phyloP scores from a whole-genome alignment of 2,888 invertebrate species.

The Leptinotarsa peninsularis region DNA sequence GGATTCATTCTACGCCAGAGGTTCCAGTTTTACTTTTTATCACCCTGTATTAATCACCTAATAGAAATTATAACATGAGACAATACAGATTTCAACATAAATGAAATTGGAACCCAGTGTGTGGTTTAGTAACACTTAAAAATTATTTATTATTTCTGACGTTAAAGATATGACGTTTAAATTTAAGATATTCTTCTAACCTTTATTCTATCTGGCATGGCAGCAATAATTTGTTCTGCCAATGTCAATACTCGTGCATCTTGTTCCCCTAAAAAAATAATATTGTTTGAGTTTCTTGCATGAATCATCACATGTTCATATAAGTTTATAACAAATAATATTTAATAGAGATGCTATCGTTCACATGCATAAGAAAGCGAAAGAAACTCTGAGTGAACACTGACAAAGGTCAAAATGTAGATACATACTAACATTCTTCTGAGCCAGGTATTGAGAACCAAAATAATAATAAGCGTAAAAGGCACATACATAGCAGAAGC shows the following conservation, averaged over 20 bases:
- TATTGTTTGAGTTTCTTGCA: neutral
- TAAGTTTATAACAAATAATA: too few species aligned
- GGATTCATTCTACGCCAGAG: too few species aligned
- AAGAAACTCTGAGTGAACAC: neutral
- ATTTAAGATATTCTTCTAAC: slow-evolving; percentile 64
- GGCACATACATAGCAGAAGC: slow-evolving; percentile 4
- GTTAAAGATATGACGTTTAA: too few species aligned
- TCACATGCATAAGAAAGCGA: neutral
- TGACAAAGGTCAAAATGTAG: too few species aligned
- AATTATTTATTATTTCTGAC: too few species aligned
- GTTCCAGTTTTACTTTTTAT: too few species aligned
- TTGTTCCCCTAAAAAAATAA: slow-evolving; percentile 79
- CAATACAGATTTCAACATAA: too few species aligned
- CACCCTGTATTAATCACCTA: too few species aligned
- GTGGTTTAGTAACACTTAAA: too few species aligned
- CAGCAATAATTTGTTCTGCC: slow-evolving; percentile 98
- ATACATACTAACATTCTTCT: neutral
- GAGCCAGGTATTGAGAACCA: slow-evolving; percentile 2
- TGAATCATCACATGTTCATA: neutral
- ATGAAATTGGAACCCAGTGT: too few species aligned
- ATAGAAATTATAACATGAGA: too few species aligned
- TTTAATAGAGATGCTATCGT: neutral
- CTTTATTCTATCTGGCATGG: slow-evolving; percentile 98
- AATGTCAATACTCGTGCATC: slow-evolving; percentile 91
- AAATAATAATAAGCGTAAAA: slow-evolving; percentile 3